Evolutionary conservation across 2,888 invertebrate species (phyloP).

Genomic region (Schizaphis graminum): DNA sequence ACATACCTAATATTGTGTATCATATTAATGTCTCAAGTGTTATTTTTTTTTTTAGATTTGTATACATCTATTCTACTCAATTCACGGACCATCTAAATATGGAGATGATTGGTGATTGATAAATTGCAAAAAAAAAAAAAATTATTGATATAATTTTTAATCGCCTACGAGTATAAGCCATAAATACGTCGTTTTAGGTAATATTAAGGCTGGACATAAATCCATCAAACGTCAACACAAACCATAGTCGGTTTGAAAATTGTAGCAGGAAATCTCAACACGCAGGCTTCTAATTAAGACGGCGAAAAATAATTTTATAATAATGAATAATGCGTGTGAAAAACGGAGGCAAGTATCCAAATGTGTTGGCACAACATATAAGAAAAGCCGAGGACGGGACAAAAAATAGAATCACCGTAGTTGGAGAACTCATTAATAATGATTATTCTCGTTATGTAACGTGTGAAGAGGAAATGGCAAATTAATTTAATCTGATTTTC

Average conservation of each 20-base stretch:
- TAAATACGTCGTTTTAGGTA: neutral
- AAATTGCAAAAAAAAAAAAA: neutral
- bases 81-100: neutral
- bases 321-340: neutral
- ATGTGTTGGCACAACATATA: neutral
- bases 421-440: neutral
- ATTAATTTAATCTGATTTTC: slow-evolving; percentile 30
- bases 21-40: neutral
- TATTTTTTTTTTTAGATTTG: neutral
- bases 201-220: neutral
- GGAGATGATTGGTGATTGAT: neutral
- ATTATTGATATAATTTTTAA: neutral
- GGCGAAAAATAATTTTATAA: neutral
- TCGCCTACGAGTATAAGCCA: neutral
- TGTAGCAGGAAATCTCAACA: neutral
- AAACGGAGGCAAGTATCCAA: slow-evolving; percentile 11
- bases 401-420: neutral
- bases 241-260: neutral
- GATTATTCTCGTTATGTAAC: neutral
- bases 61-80: neutral
- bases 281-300: neutral
- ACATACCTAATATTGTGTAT: neutral
- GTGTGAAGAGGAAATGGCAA: neutral
- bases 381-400: neutral
- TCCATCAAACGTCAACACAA: neutral